Percentiles rank a stretch among this genome's conserved stretches.
These are phyloP conservation scores for Diacarnus erythraeanus DNA, from an alignment of 37 sponge, comb jelly and placozoan genomes.

Conservation along the genomic window DNA sequence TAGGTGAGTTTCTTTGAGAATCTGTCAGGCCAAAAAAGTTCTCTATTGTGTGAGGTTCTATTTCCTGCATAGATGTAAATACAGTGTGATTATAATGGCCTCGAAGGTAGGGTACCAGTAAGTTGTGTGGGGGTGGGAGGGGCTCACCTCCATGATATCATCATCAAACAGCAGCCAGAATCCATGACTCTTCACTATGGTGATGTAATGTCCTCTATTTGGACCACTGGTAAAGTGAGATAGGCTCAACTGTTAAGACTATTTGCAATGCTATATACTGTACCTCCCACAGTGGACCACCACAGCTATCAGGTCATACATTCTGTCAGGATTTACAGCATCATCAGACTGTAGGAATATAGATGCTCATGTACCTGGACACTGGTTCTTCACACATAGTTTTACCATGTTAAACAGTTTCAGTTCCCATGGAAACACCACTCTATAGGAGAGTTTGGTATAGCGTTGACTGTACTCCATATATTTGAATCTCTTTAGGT, in stretches of 20 bases:
- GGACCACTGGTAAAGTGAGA: constrained; percentile 68
- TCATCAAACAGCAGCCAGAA: constrained; percentile 95
- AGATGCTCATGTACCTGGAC: not conserved
- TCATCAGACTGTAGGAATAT: constrained; percentile 63
- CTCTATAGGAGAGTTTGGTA: constrained; percentile 91
- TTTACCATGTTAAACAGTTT: constrained; percentile 90
- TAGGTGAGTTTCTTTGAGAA: constrained; percentile 54
- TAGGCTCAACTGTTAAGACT: not conserved
- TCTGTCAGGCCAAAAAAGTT: constrained; percentile 90
- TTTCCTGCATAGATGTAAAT: constrained; percentile 45
- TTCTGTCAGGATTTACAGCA: constrained; percentile 70
- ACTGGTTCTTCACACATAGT: not conserved
- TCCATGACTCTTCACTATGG: constrained; percentile 82
- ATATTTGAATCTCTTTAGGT: constrained; percentile 98
- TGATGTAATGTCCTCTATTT: constrained; percentile 96
- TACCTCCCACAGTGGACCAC: constrained; percentile 97
- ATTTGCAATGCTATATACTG: not conserved
- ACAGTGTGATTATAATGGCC: not conserved
- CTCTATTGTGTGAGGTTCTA: constrained; percentile 91
- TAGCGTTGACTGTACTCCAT: constrained; percentile 81
- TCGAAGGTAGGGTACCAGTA: not conserved
- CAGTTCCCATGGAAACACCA: constrained; percentile 96
- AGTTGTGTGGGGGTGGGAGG: not conserved
- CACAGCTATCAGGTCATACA: constrained; percentile 92
- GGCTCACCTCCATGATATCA: constrained; percentile 69